These are phyloP conservation scores for Ariolimax columbianus DNA, from an alignment of 2,888 invertebrate species.

Conservation along the genomic window DNA sequence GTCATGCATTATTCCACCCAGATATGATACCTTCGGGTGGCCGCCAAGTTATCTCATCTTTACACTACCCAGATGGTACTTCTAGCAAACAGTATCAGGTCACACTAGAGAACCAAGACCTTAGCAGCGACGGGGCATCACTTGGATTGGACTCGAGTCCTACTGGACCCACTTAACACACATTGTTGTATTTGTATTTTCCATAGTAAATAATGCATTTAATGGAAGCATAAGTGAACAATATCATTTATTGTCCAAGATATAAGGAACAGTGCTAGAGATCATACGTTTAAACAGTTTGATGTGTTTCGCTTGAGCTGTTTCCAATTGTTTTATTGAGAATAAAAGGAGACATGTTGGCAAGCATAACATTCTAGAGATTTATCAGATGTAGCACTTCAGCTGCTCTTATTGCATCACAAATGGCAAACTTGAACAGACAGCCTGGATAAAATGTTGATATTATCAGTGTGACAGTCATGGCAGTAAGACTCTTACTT, in stretches of 20 bases:
- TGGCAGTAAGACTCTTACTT: neutral
- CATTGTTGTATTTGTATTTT: neutral
- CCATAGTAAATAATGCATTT: neutral
- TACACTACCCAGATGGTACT: constrained; percentile 1
- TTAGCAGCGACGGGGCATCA: constrained; percentile 41
- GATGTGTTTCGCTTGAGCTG: too few species aligned
- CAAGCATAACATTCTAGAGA: too few species aligned
- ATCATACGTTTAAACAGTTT: too few species aligned
- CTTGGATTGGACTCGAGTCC: constrained; percentile 38
- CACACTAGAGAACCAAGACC: constrained; percentile 7
- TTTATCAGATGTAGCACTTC: too few species aligned
- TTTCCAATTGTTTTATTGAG: too few species aligned
- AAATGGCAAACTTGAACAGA: too few species aligned
- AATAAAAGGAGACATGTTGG: too few species aligned
- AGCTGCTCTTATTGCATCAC: too few species aligned
- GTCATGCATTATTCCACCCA: constrained; percentile 83
- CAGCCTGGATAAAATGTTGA: too few species aligned
- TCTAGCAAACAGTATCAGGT: neutral
- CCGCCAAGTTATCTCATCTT: constrained; percentile 20
- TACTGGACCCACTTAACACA: constrained; percentile 18
- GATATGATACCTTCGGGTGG: constrained; percentile 77
- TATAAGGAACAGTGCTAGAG: neutral
- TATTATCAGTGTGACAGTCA: neutral
- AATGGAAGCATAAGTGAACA: neutral
- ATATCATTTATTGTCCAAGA: too few species aligned